Conservation (phyloP, 2,113 vertebrate genomes). For the Periophthalmus modestus region DNA sequence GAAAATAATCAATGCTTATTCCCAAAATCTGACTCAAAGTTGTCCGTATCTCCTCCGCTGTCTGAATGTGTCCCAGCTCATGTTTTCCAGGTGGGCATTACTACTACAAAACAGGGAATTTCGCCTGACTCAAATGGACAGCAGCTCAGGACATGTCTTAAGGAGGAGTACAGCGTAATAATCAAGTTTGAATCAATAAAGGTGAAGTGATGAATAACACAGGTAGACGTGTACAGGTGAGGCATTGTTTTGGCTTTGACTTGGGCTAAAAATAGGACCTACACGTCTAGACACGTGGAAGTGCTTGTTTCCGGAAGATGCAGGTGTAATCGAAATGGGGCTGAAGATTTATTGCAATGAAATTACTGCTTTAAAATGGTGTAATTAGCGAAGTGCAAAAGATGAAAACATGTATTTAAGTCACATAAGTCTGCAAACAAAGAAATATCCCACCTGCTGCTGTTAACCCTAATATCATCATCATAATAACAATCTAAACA, state of each 20-base stretch:
- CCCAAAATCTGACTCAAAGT: conserved; percentile 39
- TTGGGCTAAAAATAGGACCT: not conserved
- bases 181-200: not conserved
- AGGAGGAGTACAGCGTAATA: conserved; percentile 11
- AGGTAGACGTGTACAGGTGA: not conserved
- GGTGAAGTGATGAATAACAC: conserved; percentile 16
- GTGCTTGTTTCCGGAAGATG: not conserved
- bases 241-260: not conserved
- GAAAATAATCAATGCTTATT: not conserved
- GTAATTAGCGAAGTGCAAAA: not conserved
- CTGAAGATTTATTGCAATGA: not conserved
- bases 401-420: not conserved
- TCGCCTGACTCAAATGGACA: conserved; percentile 64
- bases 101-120: conserved; percentile 53
- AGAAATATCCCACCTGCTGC: not conserved
- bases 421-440: not conserved
- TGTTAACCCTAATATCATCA: too few species aligned
- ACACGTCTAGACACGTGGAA: not conserved
- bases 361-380: not conserved
- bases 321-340: not conserved
- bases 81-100: conserved; percentile 71
- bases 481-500: too few species aligned
- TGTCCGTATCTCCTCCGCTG: conserved; percentile 12
- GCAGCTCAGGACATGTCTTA: conserved; percentile 8
- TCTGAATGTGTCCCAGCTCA: conserved; percentile 45